Conservation (phyloP, 2,888 invertebrate species). For the Erpobdella octoculata region DNA sequence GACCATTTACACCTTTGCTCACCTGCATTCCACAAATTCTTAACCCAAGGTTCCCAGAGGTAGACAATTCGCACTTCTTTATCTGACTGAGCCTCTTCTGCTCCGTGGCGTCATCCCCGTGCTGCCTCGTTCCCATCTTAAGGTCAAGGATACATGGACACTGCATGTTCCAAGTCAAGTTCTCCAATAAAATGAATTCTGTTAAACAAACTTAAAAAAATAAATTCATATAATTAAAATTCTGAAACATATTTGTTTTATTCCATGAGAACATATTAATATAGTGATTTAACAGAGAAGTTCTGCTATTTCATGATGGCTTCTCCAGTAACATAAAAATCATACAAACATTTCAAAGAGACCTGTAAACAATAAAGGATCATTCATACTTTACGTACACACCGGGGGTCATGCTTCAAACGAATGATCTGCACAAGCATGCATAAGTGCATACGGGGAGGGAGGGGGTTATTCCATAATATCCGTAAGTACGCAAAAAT, state of each 20-base stretch:
- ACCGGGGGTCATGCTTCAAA: too few relatives aligned
- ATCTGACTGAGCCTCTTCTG: conserved; percentile 55
- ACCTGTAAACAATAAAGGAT: too few relatives aligned
- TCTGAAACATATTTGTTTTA: neutral
- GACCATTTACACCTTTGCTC: too few relatives aligned
- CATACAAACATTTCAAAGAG: too few relatives aligned
- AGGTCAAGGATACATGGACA: conserved; percentile 58
- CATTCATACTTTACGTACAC: too few relatives aligned
- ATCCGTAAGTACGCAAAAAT: too few relatives aligned
- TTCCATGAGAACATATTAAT: neutral
- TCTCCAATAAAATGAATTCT: conserved; percentile 59
- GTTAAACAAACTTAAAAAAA: neutral
- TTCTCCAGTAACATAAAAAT: neutral
- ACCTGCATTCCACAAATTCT: conserved; percentile 54
- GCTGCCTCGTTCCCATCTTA: conserved; percentile 58
- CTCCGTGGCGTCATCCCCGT: conserved; percentile 56
- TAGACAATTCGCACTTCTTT: conserved; percentile 55
- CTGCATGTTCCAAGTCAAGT: conserved; percentile 56
- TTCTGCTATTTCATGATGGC: neutral
- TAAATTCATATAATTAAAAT: neutral
- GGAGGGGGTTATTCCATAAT: too few relatives aligned
- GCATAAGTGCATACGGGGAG: too few relatives aligned
- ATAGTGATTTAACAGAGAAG: neutral
- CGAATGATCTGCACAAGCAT: too few relatives aligned
- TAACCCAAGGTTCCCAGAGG: conserved; percentile 56